phyloP scores from a whole-genome alignment of 2,888 invertebrate species.

The Perizoma affinitatum region DNA sequence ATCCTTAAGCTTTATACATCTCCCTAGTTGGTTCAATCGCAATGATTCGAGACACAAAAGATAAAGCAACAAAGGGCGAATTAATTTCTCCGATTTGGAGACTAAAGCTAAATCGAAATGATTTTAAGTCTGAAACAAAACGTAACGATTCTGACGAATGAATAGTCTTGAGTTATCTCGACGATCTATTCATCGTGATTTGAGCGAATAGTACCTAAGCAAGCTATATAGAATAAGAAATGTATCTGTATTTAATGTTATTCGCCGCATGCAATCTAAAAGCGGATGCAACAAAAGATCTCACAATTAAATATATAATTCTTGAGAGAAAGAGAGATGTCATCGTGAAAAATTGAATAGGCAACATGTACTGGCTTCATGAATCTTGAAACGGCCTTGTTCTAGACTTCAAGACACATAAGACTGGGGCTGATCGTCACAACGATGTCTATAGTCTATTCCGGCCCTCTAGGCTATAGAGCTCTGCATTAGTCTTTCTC shows the following conservation, averaged over 20 bases:
- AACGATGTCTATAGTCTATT: too few relatives aligned
- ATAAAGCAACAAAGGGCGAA: conserved; percentile 46
- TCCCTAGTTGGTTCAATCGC: conserved; percentile 29
- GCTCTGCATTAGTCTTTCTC: too few relatives aligned
- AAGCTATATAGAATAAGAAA: background rate
- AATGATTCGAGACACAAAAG: conserved; percentile 48
- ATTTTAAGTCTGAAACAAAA: conserved; percentile 29
- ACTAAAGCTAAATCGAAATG: conserved; percentile 45
- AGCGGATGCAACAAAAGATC: too few relatives aligned
- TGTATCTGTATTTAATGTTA: background rate
- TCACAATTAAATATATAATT: too few relatives aligned
- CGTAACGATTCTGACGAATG: conserved; percentile 30
- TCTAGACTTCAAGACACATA: too few relatives aligned
- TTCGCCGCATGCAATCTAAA: too few relatives aligned
- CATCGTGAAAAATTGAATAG: too few relatives aligned
- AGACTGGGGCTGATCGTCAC: too few relatives aligned
- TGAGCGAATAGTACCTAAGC: conserved; percentile 7
- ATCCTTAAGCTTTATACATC: conserved; percentile 24
- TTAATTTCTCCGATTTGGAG: conserved; percentile 53
- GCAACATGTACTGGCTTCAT: too few relatives aligned
- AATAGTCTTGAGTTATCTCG: conserved; percentile 44
- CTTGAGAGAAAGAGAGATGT: too few relatives aligned
- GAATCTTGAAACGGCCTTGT: too few relatives aligned
- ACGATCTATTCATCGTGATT: conserved; percentile 43
- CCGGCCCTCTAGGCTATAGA: too few relatives aligned